These are phyloP conservation scores for Yponomeuta sedellus DNA, from an alignment of 2,888 invertebrate genomes.

Conservation along the genomic window DNA sequence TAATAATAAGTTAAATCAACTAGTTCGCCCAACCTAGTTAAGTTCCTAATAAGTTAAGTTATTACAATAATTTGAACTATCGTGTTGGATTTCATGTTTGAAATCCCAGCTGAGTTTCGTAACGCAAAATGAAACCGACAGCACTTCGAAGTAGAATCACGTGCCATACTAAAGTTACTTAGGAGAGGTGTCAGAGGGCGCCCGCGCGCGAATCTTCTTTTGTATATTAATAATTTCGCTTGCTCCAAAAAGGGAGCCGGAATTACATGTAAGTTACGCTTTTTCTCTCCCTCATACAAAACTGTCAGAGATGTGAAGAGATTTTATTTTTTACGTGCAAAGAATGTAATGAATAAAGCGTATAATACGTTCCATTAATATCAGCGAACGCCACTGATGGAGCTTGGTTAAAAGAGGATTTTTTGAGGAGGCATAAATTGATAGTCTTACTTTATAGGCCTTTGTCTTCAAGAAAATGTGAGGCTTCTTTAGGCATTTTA, in stretches of 20 bases:
- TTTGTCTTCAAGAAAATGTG: slow-evolving; percentile 13
- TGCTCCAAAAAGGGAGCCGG: slow-evolving; percentile 42
- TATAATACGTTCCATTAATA: slow-evolving; percentile 45
- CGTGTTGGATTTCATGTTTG: too few relatives aligned
- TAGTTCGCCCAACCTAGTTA: too few relatives aligned
- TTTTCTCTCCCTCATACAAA: slow-evolving; percentile 47
- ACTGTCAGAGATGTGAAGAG: slow-evolving; percentile 54
- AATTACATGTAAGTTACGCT: slow-evolving; percentile 54
- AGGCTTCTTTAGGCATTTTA: slow-evolving; percentile 14
- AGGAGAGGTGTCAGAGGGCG: slow-evolving; percentile 39
- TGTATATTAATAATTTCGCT: slow-evolving; percentile 61
- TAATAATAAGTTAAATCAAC: too few relatives aligned
- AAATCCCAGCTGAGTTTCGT: neutral
- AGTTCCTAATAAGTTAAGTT: too few relatives aligned
- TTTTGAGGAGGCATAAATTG: slow-evolving; percentile 40
- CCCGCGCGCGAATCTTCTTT: slow-evolving; percentile 50
- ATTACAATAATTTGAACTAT: too few relatives aligned
- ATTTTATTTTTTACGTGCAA: slow-evolving; percentile 36
- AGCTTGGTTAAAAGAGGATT: slow-evolving; percentile 14
- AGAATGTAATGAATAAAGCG: slow-evolving; percentile 52
- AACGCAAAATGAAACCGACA: slow-evolving; percentile 35
- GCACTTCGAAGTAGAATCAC: slow-evolving; percentile 58
- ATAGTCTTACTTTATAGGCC: slow-evolving; percentile 28
- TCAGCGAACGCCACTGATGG: slow-evolving; percentile 32
- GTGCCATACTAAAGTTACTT: slow-evolving; percentile 51